phyloP scores from a whole-genome alignment of 2,888 invertebrate species.

The Xestia xanthographa region DNA sequence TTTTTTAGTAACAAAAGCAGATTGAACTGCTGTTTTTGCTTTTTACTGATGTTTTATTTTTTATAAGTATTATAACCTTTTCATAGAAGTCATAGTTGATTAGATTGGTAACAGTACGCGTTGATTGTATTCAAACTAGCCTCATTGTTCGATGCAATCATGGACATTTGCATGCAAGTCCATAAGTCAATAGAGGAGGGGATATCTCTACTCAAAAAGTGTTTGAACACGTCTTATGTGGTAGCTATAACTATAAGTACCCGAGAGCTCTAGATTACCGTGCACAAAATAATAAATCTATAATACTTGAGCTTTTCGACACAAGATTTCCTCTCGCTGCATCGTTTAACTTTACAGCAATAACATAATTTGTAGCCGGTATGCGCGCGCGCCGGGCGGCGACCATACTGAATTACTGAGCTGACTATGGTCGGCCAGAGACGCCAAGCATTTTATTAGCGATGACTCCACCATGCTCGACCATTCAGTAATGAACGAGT shows the following conservation, averaged over 20 bases:
- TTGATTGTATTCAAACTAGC: not conserved
- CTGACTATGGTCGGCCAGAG: not conserved
- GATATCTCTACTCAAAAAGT: not conserved
- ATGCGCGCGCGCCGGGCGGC: slow-evolving; percentile 36
- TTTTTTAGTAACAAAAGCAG: slow-evolving; percentile 4
- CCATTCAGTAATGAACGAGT: not conserved
- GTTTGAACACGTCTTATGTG: not conserved
- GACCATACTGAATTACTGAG: not conserved
- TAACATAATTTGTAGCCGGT: slow-evolving; percentile 30
- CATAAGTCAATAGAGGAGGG: not conserved
- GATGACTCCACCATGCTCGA: slow-evolving; percentile 22
- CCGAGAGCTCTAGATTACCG: not conserved
- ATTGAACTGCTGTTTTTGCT: not conserved
- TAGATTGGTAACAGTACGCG: not conserved
- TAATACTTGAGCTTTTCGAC: slow-evolving; percentile 17
- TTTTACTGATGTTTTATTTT: not conserved
- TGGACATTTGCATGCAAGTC: not conserved
- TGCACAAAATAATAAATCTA: not conserved
- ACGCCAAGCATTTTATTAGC: slow-evolving; percentile 20
- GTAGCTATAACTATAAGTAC: not conserved
- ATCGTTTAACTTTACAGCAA: slow-evolving; percentile 38
- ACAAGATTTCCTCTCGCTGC: slow-evolving; percentile 24
- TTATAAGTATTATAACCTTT: not conserved
- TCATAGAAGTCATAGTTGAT: not conserved
- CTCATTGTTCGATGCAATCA: not conserved